Evolutionary conservation across 2,888 invertebrate species (phyloP), one percentile per base, ranked within the genome.

Genomic region (Epirrita christyi): DNA sequence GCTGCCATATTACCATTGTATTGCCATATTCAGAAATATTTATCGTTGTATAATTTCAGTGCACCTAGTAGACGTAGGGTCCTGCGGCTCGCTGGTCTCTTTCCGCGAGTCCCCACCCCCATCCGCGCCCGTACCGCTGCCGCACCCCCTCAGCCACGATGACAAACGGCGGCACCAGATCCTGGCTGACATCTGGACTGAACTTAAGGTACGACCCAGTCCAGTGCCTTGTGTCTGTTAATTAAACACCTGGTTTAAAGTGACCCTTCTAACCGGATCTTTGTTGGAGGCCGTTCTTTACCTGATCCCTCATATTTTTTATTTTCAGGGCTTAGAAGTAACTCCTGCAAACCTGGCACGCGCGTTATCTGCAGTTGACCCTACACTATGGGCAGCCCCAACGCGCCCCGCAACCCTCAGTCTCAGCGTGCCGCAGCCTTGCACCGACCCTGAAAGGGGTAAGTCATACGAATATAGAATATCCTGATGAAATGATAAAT

Each of bases 351-450:
- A 93, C 71, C 78, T 94, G 60, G 91, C 94, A 27, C 93, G 94
- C 53, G 95, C 95, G 0, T 81, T 95, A 46, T 94, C 94, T 11
- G 92, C 93, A 0, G 93, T 95, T 46, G 95, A 95, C 75, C 94
- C 95, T 0, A 90, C 94, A 44, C 80, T 94, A 63, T 95, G 95
- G 95, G 93, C 94, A 40, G 93, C 95, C 5, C 93, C 95, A 0
- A 88, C 94, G 41, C 90, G 96, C 46, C 96, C 95, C 0, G 93
- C 94, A 29, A 95, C 95, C 0, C 92, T 96, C 54, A 95, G 95
- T 83, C 92, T 96, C 64, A 94, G 94, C 73, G 88, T 94, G 80
- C 94, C 95, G 29, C 93, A 93, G 55, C 91, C 94, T 64, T 75
- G 73, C 67, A 72, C 81, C 8, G 82, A 85, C 47, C 70, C 84